These are phyloP conservation scores for Leucophenga montana DNA, from an alignment of 2,888 invertebrate species.

Conservation along the genomic window DNA sequence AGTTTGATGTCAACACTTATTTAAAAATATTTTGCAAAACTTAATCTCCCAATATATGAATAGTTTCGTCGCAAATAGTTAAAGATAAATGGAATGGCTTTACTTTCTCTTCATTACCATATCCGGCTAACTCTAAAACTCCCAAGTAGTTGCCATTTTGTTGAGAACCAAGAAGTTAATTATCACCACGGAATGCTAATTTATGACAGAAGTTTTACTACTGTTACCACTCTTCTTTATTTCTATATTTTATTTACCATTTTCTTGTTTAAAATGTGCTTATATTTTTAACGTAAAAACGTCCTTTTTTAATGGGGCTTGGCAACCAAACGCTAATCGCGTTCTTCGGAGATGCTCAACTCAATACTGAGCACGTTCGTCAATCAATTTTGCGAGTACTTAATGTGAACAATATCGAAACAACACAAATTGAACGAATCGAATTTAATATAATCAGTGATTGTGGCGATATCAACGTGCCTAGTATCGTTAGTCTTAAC, in stretches of 20 bases:
- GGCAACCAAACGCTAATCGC: conserved; percentile 96
- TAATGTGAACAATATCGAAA: conserved; percentile 99
- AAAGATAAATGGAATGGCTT: too few species aligned
- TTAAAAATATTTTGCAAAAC: too few species aligned
- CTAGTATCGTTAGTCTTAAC: conserved; percentile 98
- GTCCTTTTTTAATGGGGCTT: conserved; percentile 76
- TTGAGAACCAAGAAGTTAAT: too few species aligned
- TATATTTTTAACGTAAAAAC: conserved; percentile 18
- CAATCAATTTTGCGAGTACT: conserved; percentile 95
- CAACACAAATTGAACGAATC: conserved; percentile 91
- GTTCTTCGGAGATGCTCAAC: conserved; percentile 97
- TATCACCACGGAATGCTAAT: too few species aligned
- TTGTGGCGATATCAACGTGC: conserved; percentile 94
- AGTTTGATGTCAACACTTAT: too few species aligned
- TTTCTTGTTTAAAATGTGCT: conserved; percentile 1
- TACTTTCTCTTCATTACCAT: too few species aligned
- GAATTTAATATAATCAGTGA: conserved; percentile 98
- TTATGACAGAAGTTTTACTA: too few species aligned
- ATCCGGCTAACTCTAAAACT: too few species aligned
- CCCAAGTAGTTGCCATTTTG: too few species aligned
- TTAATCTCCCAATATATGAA: too few species aligned
- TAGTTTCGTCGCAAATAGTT: too few species aligned
- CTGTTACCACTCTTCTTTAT: not conserved
- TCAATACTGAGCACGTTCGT: conserved; percentile 99
- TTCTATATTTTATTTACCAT: conserved; percentile 14